These are phyloP conservation scores for Trichogramma dendrolimi DNA, from an alignment of 2,888 invertebrate genomes.

Conservation along the genomic window DNA sequence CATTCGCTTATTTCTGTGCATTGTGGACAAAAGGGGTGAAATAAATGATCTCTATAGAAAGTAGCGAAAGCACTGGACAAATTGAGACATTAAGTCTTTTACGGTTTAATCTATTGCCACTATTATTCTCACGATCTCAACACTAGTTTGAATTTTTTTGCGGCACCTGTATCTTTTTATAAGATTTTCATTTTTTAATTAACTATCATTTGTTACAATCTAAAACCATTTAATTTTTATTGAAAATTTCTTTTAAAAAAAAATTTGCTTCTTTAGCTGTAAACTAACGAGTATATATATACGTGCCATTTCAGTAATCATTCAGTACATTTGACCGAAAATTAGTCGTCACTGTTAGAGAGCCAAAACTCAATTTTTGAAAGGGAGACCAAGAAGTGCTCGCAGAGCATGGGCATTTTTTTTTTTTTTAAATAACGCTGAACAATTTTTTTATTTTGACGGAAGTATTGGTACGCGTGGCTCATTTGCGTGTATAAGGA, in stretches of 20 bases:
- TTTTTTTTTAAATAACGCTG: conserved; percentile 25
- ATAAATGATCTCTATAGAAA: conserved; percentile 43
- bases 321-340: conserved; percentile 22
- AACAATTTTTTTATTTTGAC: conserved; percentile 23
- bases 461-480: conserved; percentile 13
- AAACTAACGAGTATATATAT: too few species aligned
- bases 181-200: too few species aligned
- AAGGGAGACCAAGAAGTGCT: too few species aligned
- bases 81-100: conserved; percentile 49
- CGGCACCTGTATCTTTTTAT: too few species aligned
- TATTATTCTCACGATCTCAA: too few species aligned
- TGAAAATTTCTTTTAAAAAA: too few species aligned
- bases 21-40: conserved; percentile 32
- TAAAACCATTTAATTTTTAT: too few species aligned
- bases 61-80: conserved; percentile 39
- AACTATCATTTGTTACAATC: too few species aligned
- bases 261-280: too few species aligned
- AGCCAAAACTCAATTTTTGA: conserved; percentile 27
- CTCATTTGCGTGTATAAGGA: neutral
- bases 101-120: conserved; percentile 40
- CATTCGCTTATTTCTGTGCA: conserved; percentile 28
- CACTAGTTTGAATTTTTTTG: too few species aligned
- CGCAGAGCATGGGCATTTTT: conserved; percentile 5
- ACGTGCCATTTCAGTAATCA: too few species aligned
- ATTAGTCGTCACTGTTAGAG: conserved; percentile 12